Conservation (phyloP, 1,140 invertebrate species). For the Acromyrmex echinatior region DNA sequence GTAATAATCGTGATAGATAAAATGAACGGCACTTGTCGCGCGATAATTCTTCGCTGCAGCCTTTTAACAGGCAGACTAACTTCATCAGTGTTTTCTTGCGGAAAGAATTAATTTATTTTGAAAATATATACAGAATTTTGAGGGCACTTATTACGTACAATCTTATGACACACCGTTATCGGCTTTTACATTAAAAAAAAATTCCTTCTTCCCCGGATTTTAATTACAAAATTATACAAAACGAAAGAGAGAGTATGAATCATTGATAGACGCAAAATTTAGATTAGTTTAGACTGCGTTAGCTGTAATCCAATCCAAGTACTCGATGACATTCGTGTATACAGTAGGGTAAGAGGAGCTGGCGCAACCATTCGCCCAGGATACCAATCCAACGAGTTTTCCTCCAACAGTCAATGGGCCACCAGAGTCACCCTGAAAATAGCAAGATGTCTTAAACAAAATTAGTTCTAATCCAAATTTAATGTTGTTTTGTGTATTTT, state of each 20-base stretch:
- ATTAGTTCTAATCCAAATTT: neutral
- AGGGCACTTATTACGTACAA: slow-evolving; percentile 5
- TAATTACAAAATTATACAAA: slow-evolving; percentile 10
- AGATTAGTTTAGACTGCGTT: slow-evolving; percentile 20
- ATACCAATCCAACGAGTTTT: slow-evolving; percentile 84
- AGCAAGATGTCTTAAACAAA: neutral
- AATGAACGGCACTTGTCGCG: neutral
- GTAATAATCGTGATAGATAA: neutral
- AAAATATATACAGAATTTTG: slow-evolving; percentile 36
- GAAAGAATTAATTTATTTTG: slow-evolving; percentile 18
- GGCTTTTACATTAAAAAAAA: neutral
- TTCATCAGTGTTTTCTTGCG: neutral
- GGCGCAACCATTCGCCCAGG: slow-evolving; percentile 85
- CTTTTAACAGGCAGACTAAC: neutral
- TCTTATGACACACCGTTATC: neutral
- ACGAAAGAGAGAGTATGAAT: neutral
- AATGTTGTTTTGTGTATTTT: neutral
- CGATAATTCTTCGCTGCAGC: neutral
- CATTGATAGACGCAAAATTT: neutral
- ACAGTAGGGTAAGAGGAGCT: slow-evolving; percentile 78
- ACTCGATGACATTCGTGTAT: slow-evolving; percentile 80
- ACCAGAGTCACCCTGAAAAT: slow-evolving; percentile 87
- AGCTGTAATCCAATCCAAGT: slow-evolving; percentile 67
- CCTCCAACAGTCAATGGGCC: slow-evolving; percentile 86
- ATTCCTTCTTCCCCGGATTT: neutral